phyloP scores from a whole-genome alignment of 64 coral and sea anemone species.

The Montipora foliosa region DNA sequence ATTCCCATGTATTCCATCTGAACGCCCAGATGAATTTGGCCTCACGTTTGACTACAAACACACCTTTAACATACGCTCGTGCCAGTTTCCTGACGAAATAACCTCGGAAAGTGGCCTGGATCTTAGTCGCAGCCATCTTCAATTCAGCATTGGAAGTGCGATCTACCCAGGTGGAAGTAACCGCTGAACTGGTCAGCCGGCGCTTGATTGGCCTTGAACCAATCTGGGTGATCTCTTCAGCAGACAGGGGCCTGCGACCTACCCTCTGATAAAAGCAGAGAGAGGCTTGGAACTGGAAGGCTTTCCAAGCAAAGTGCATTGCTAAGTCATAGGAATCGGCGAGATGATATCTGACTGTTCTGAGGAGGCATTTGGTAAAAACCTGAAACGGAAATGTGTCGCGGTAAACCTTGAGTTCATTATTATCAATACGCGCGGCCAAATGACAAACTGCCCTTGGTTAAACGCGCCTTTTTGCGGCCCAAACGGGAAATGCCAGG shows the following conservation, averaged over 20 bases:
- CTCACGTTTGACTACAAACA: not conserved
- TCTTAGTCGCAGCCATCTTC: slow-evolving; percentile 82
- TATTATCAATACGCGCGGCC: not conserved
- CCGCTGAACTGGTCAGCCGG: not conserved
- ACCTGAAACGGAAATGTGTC: slow-evolving; percentile 51
- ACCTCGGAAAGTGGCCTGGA: slow-evolving; percentile 91
- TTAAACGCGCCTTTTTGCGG: no score
- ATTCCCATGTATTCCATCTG: no score
- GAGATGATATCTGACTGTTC: slow-evolving; percentile 78
- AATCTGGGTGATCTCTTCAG: slow-evolving; percentile 91
- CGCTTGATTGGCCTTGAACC: slow-evolving; percentile 66
- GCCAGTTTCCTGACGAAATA: slow-evolving; percentile 87
- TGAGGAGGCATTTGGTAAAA: slow-evolving; percentile 94
- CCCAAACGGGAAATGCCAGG: no score
- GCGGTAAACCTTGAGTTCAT: not conserved
- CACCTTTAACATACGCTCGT: slow-evolving; percentile 75
- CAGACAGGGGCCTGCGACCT: slow-evolving; percentile 81
- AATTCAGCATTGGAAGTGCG: slow-evolving; percentile 70
- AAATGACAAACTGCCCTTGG: no score
- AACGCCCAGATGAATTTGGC: no score
- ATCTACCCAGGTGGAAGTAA: slow-evolving; percentile 66
- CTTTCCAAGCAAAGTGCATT: slow-evolving; percentile 99
- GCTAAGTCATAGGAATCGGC: slow-evolving; percentile 78
- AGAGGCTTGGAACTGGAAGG: slow-evolving; percentile 87
- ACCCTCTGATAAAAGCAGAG: slow-evolving; percentile 81